Base-by-base conservation (phyloP, 2,797 vertebrate genomes). In the Streptopelia turtur region DNA sequence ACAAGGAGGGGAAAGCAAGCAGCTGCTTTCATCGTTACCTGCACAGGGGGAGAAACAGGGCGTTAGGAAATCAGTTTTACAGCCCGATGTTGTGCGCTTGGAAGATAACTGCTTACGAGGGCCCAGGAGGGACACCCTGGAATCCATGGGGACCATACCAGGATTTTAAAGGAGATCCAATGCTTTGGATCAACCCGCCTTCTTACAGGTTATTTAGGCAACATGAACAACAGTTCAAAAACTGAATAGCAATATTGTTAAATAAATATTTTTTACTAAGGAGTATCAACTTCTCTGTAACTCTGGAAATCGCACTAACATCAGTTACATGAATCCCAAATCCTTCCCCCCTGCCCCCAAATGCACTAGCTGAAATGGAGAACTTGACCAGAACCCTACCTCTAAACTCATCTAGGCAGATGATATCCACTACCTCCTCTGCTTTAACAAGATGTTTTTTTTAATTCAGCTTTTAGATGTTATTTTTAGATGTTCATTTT, bases 21-120 rank as follows among this genome's bases (percentile, higher is more conserved):
- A 99, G 97, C 98, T 98, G 95, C 98, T 99, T 95, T 99, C 99
- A 30, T 99, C 99, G 1, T 97, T 98, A 95, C 99, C 99, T 99
- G 96, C 25, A 89, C 76, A 91, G 70, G 60, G 3, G 77, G 60
- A 87, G 63, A 55, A 28, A 35, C 0, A 3, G 14, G 21, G 20
- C 1, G 18, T 2, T 23, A 87, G 69, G 37, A 47, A 57, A 31
- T 2, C 71, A 82, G 64, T 28, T 35, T 23, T 13, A 4, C 35
- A 76, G 50, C 13, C 63, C 53, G 13, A 10, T 37, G 64, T 31
- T 13, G 16, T 5, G 41, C 22, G 14, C 43, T 61, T 10, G 11
- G 60, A 55, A 50, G n/a, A 12, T 0, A 57, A 30, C 7, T 65
- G 10, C 63, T 69, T 13, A 2, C 9, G 18, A 65, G 31, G 33